Conservation (phyloP, 2,888 invertebrate genomes). For the Bugula neritina region DNA sequence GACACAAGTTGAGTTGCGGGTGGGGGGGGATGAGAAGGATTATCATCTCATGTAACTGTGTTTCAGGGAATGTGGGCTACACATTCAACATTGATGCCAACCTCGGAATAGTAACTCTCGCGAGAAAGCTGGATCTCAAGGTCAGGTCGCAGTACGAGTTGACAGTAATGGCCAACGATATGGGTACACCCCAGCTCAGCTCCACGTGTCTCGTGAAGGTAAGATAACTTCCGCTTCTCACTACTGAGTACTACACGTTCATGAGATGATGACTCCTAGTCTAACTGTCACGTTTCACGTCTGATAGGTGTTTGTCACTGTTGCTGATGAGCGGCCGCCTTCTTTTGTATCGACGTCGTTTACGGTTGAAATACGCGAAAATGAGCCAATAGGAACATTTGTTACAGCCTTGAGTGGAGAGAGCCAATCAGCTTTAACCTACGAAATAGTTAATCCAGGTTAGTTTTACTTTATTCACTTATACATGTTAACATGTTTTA, state of each 20-base stretch:
- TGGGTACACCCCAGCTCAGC: constrained; percentile 1
- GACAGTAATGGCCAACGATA: constrained; percentile 21
- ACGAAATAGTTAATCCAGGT: neutral
- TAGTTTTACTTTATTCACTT: too few relatives aligned
- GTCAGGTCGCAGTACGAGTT: constrained; percentile 33
- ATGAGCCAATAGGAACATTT: constrained; percentile 74
- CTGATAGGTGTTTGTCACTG: constrained; percentile 2
- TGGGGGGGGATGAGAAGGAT: too few relatives aligned
- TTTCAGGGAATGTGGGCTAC: constrained; percentile 74
- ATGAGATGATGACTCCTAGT: neutral
- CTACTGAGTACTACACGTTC: too few relatives aligned
- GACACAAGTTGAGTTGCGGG: too few relatives aligned
- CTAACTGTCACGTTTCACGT: neutral
- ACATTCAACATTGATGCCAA: constrained; percentile 74
- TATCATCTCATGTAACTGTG: too few relatives aligned
- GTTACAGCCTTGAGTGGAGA: constrained; percentile 20
- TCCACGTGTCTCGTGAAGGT: constrained; percentile 17
- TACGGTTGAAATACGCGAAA: constrained; percentile 58
- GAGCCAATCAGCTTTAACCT: constrained; percentile 20
- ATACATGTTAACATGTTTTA: too few relatives aligned
- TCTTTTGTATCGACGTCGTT: neutral
- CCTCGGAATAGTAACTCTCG: constrained; percentile 62
- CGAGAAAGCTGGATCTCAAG: neutral
- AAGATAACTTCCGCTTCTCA: neutral
- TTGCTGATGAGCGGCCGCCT: constrained; percentile 4